These are phyloP conservation scores for Trichacis sp. DNA, from an alignment of 2,888 invertebrate species.

Conservation along the genomic window DNA sequence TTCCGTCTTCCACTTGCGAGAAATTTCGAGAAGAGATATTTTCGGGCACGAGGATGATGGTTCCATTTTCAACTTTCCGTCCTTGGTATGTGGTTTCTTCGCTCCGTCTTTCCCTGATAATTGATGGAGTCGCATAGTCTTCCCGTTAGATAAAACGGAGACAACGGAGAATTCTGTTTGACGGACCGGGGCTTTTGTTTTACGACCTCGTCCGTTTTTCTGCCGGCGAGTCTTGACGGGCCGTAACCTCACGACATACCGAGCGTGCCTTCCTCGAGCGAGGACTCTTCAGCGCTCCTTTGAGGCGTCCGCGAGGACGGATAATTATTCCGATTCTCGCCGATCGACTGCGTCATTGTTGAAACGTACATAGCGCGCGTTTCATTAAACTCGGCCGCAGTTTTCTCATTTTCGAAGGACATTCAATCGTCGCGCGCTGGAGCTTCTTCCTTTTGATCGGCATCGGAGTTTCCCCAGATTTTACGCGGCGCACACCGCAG, in stretches of 20 bases:
- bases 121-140: conserved; percentile 3
- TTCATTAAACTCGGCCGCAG: no score
- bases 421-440: conserved; percentile 10
- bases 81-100: no score
- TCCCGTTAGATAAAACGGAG: conserved; percentile 14
- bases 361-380: no score
- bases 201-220: conserved; percentile 37
- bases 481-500: conserved; percentile 40
- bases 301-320: conserved; percentile 22
- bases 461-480: conserved; percentile 19
- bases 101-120: no score
- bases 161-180: conserved; percentile 14
- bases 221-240: conserved; percentile 16
- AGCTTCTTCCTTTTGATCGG: conserved; percentile 33
- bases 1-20: conserved; percentile 30
- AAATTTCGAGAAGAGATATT: no score
- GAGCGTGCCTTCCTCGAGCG: conserved; percentile 31
- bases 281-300: conserved; percentile 19
- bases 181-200: conserved; percentile 37
- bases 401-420: no score
- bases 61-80: not conserved
- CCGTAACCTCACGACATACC: conserved; percentile 37
- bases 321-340: conserved; percentile 17
- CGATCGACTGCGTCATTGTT: conserved; percentile 22
- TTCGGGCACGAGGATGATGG: no score